Percentiles rank a stretch among this genome's conserved stretches.
phyloP scores from a whole-genome alignment of 2,113 vertebrate genomes.

The Actenoides hombroni region DNA sequence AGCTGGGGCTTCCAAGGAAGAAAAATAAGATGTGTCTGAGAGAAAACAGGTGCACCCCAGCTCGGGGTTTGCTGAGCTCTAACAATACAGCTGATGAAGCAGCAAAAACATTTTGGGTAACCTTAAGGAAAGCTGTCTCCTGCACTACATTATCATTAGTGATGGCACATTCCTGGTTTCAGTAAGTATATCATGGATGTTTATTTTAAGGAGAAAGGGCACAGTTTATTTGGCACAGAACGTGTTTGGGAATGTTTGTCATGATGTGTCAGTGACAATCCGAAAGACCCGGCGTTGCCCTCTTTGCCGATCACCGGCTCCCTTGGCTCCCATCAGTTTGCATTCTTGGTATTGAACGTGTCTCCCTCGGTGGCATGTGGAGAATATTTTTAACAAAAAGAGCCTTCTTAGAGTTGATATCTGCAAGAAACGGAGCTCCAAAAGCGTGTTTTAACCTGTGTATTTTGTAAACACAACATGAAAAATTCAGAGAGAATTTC shows the following conservation, averaged over 20 bases:
- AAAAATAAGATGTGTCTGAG: constrained; percentile 71
- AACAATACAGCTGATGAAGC: constrained; percentile 51
- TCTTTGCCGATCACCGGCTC: not conserved
- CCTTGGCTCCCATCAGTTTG: constrained; percentile 17
- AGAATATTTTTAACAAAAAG: constrained; percentile 51
- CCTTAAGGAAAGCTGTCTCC: constrained; percentile 48
- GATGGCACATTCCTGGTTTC: constrained; percentile 62
- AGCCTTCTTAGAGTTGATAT: constrained; percentile 21
- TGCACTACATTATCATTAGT: constrained; percentile 58
- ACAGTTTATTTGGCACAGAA: constrained; percentile 55
- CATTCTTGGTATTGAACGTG: not conserved
- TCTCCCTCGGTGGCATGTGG: not conserved
- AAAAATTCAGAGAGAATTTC: constrained; percentile 65
- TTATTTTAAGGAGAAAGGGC: constrained; percentile 65
- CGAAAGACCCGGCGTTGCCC: not conserved
- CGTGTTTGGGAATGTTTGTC: constrained; percentile 51
- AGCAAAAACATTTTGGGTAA: constrained; percentile 53
- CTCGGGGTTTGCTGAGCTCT: constrained; percentile 32
- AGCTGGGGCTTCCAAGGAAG: constrained; percentile 60
- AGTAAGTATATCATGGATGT: constrained; percentile 48
- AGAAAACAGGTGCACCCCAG: constrained; percentile 65
- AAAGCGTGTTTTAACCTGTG: constrained; percentile 62
- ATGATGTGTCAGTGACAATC: constrained; percentile 59
- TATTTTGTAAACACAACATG: constrained; percentile 68
- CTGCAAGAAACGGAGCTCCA: constrained; percentile 30